phyloP scores from a whole-genome alignment of 2,113 vertebrate genomes.

The Larimichthys polyactis region DNA sequence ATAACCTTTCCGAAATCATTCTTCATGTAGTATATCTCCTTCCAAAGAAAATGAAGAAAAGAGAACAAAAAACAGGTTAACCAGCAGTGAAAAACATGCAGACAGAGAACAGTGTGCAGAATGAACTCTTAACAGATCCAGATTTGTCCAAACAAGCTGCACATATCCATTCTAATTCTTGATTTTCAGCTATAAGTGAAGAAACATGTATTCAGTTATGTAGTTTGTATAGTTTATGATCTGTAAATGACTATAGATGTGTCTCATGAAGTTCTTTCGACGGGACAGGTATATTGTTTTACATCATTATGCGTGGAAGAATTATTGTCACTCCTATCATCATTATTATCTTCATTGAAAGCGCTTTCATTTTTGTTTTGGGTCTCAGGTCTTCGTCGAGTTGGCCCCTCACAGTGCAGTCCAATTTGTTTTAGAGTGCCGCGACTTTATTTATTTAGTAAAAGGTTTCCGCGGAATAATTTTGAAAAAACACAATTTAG shows the following conservation, averaged over 20 bases:
- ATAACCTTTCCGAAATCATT: neutral
- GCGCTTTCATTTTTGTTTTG: no score
- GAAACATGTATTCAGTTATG: neutral
- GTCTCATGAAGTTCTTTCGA: no score
- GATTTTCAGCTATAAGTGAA: neutral
- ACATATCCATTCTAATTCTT: neutral
- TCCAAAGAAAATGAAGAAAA: neutral
- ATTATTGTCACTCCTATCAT: no score
- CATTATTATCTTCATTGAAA: neutral
- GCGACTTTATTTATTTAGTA: neutral
- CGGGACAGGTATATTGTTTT: neutral
- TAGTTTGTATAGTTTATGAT: neutral
- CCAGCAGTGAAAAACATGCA: neutral
- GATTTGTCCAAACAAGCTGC: slow-evolving; percentile 8
- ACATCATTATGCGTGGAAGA: neutral
- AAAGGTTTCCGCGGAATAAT: neutral
- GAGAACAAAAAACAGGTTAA: neutral
- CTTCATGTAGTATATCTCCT: neutral
- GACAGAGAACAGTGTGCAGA: neutral
- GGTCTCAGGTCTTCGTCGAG: no score
- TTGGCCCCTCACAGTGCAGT: no score
- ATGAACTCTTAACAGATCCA: neutral
- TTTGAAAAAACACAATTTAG: neutral
- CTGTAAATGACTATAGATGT: neutral
- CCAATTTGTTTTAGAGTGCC: neutral